Evolutionary conservation across 2,113 vertebrate species (phyloP), one percentile per base, ranked within the genome.

Genomic region (Pangasianodon hypophthalmus): DNA sequence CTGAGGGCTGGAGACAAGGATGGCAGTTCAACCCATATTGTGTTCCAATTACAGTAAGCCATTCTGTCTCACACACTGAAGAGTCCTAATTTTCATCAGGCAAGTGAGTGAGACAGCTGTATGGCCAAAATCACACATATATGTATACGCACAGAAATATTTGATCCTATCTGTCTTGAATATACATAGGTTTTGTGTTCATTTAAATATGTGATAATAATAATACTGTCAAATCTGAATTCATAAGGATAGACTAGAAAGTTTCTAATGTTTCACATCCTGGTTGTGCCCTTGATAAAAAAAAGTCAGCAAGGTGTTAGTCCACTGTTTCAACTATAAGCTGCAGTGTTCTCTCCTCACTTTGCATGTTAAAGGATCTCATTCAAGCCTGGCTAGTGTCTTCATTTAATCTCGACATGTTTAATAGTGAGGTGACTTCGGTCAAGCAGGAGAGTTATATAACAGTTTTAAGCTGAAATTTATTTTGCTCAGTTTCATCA

Each of bases 11-110:
- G 56, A 86, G 73, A 89, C 56, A 81, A 77, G 75, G 89, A 89
- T 90, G 89, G 87, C 80, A 89, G 29, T 67, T 50, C 71, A 85
- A 85, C 67, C 87, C 87, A 90, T 86, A 82, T 87, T 87, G 69
- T 64, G 83, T 90, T 77, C 84, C 89, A 24, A 58, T 89, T 90
- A 90, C 86, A 87, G 81, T 84, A 89, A 84, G 67, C 71, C 88
- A 85, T 87, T 75, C 67, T 60, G 64, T 88, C 60, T 79, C 64
- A 89, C 84, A 88, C 84, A 87, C 85, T 75, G n/a, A 86, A 64
- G 80, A 87, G 44, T 69, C 37, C 64, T 90, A 84, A 52, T 85
- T 84, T 87, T 62, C 24, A 64, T 32, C 26, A 37, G 29, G 29
- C 26, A 64, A 44, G 8, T 60, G 10, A 60, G 6, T 89, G 26